These are phyloP conservation scores for Zele albiditarsus DNA, from an alignment of 2,888 invertebrate genomes.

Conservation along the genomic window DNA sequence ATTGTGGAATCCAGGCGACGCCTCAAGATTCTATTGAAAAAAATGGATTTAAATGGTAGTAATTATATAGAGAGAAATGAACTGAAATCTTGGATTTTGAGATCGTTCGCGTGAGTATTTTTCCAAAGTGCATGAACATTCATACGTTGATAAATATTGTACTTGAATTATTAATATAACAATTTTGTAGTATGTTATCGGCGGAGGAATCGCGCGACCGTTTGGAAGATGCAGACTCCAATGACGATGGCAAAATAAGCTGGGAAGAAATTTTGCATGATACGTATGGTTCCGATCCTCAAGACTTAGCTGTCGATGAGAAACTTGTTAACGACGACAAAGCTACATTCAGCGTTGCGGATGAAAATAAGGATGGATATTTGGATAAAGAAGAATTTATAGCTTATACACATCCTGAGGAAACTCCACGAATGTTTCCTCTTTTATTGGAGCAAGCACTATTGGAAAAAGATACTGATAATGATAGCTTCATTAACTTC, in stretches of 20 bases:
- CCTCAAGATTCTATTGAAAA: constrained; percentile 82
- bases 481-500: constrained; percentile 89
- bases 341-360: constrained; percentile 89
- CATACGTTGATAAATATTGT: neutral
- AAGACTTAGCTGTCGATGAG: constrained; percentile 73
- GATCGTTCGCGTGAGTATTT: constrained; percentile 84
- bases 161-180: constrained; percentile 5
- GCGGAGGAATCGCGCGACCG: constrained; percentile 91
- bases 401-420: constrained; percentile 94
- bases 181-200: constrained; percentile 80
- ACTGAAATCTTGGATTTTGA: constrained; percentile 92
- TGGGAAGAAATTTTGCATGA: constrained; percentile 95
- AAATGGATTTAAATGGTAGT: constrained; percentile 93
- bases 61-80: constrained; percentile 85
- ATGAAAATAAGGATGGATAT: constrained; percentile 85
- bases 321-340: constrained; percentile 86
- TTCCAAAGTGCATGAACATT: neutral
- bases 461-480: constrained; percentile 88
- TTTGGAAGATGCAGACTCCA: constrained; percentile 88
- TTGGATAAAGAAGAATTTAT: constrained; percentile 87
- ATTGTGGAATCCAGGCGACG: constrained; percentile 90
- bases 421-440: constrained; percentile 90
- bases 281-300: constrained; percentile 85
- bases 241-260: constrained; percentile 86
- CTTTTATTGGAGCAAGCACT: constrained; percentile 87